phyloP scores from a whole-genome alignment of 2,113 vertebrate species.

The Actenoides hombroni region DNA sequence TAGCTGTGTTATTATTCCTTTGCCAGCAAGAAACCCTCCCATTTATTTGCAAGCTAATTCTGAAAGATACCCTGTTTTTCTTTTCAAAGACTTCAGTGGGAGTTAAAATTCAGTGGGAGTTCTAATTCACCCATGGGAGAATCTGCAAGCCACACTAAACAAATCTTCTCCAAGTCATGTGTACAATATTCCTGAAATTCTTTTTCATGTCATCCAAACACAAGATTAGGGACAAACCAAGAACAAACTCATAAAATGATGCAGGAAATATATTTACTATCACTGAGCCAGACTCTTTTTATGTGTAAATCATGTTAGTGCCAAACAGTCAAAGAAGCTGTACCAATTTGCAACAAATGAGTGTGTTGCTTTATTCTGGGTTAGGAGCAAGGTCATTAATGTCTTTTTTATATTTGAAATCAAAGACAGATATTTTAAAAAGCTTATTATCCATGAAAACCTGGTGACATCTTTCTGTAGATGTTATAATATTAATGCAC shows the following conservation, averaged over 20 bases:
- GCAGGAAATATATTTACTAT: background rate
- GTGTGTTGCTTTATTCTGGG: background rate
- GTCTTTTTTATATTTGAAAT: slow-evolving; percentile 6
- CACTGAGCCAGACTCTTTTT: background rate
- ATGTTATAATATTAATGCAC: background rate
- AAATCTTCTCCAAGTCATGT: background rate
- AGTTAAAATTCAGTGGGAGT: slow-evolving; percentile 2
- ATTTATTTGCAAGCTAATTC: background rate
- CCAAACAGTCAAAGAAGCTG: background rate
- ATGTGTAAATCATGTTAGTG: background rate
- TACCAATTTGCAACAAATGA: background rate
- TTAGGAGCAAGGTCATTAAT: slow-evolving; percentile 21
- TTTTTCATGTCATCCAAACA: background rate
- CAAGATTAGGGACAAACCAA: slow-evolving; percentile 1
- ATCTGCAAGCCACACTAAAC: background rate
- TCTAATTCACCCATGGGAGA: background rate
- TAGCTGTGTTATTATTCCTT: background rate
- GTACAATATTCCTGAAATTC: background rate
- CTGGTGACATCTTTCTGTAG: slow-evolving; percentile 6
- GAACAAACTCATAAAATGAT: background rate
- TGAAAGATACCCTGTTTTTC: background rate
- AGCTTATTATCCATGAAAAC: background rate
- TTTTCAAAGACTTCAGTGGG: background rate
- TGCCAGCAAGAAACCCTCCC: background rate
- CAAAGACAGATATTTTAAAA: background rate